These are phyloP conservation scores for Cenopis cana DNA, from an alignment of 2,888 invertebrate species.

Conservation along the genomic window DNA sequence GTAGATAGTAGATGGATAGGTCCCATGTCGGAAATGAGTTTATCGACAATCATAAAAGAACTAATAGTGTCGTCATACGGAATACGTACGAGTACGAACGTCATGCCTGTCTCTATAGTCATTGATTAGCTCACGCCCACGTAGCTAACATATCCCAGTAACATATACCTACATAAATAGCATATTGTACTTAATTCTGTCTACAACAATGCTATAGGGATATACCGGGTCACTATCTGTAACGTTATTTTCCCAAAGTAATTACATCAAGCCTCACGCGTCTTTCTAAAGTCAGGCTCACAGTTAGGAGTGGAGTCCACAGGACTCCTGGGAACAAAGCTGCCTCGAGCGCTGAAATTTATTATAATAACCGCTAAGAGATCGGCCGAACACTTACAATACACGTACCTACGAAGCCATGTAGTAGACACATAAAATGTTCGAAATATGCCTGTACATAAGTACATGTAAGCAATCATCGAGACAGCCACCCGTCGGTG, in stretches of 20 bases:
- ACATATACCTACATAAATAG: slow-evolving; percentile 4
- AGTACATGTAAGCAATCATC: slow-evolving; percentile 1
- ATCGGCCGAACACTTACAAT: slow-evolving; percentile 25
- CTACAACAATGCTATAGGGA: slow-evolving; percentile 8
- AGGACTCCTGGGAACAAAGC: slow-evolving; percentile 16
- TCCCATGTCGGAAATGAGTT: too few species aligned
- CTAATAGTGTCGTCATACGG: neutral
- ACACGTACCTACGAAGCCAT: slow-evolving; percentile 20
- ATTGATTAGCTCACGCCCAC: slow-evolving; percentile 29
- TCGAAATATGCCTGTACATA: neutral
- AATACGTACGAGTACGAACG: neutral
- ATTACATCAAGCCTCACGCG: slow-evolving; percentile 22
- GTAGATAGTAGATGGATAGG: too few species aligned
- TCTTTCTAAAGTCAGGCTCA: slow-evolving; percentile 10
- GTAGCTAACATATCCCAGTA: slow-evolving; percentile 18
- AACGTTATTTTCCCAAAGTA: slow-evolving; percentile 29
- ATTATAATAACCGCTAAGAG: slow-evolving; percentile 36
- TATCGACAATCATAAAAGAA: too few species aligned
- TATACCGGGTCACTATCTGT: neutral
- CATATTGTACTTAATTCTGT: slow-evolving; percentile 9
- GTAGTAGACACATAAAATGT: neutral
- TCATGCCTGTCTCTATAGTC: neutral
- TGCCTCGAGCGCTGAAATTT: slow-evolving; percentile 11
- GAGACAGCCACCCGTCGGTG: slow-evolving; percentile 36
- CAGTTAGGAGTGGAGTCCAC: slow-evolving; percentile 32